Evolutionary conservation across 2,113 vertebrate genomes (phyloP).

Genomic region (Istiophorus platypterus): DNA sequence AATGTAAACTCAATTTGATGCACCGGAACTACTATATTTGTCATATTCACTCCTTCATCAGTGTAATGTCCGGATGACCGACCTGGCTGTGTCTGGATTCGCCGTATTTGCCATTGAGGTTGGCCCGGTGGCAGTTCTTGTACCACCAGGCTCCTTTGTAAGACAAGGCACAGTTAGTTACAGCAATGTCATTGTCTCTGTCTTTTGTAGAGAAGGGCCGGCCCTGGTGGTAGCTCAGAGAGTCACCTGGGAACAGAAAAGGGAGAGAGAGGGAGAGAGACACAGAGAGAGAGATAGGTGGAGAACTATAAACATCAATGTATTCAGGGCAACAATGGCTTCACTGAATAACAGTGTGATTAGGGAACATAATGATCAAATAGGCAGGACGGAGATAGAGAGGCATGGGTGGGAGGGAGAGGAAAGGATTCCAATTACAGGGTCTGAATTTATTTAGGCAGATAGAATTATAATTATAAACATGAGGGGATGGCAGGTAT

Average conservation of each 20-base stretch:
- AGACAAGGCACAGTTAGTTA: constrained; percentile 98
- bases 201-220: constrained; percentile 98
- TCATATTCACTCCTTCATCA: background rate
- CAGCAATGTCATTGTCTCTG: constrained; percentile 96
- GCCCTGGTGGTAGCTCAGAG: constrained; percentile 97
- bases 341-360: constrained; percentile 24
- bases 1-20: no score
- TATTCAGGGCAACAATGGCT: background rate
- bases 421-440: constrained; percentile 10
- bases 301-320: constrained; percentile 16
- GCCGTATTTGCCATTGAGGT: constrained; percentile 98
- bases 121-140: constrained; percentile 98
- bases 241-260: constrained; percentile 88
- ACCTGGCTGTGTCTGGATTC: constrained; percentile 99
- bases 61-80: constrained; percentile 35
- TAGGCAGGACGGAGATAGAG: constrained; percentile 11
- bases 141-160: constrained; percentile 99
- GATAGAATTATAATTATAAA: constrained; percentile 61
- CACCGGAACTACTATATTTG: background rate
- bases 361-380: constrained; percentile 26
- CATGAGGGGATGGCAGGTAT: constrained; percentile 62
- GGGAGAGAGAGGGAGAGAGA: constrained; percentile 2
- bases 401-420: constrained; percentile 4
- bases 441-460: constrained; percentile 52
- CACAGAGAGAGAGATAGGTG: background rate